Conservation (phyloP, 2,888 invertebrate species). For the Thalpophila matura region DNA sequence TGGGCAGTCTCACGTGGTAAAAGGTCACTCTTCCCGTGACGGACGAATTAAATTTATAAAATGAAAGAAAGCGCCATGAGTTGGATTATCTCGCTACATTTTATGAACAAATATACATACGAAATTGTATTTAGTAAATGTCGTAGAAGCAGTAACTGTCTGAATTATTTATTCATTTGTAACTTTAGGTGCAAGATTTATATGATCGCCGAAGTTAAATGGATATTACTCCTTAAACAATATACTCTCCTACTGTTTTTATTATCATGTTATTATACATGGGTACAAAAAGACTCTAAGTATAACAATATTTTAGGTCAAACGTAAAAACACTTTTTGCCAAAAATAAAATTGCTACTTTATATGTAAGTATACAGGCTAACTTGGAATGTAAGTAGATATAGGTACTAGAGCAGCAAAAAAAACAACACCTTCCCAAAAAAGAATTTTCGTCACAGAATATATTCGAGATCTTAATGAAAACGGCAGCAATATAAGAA, state of each 20-base stretch:
- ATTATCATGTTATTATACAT: background rate
- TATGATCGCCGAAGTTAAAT: background rate
- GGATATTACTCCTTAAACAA: background rate
- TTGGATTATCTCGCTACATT: conserved; percentile 54
- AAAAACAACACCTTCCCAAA: conserved; percentile 23
- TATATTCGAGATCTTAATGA: conserved; percentile 57
- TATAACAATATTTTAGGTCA: too few relatives aligned
- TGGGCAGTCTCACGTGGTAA: conserved; percentile 75
- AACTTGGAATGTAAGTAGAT: background rate
- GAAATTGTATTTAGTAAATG: conserved; percentile 28
- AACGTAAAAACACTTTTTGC: too few relatives aligned
- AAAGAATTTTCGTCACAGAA: conserved; percentile 46
- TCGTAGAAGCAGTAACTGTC: conserved; percentile 18
- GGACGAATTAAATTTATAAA: conserved; percentile 80
- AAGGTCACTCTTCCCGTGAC: conserved; percentile 81
- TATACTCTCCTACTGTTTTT: background rate
- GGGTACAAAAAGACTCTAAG: background rate
- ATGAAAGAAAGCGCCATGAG: conserved; percentile 60
- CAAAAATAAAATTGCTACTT: too few relatives aligned
- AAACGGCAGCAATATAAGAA: conserved; percentile 64
- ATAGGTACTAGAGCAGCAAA: background rate
- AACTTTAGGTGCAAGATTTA: conserved; percentile 13
- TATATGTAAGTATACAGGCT: too few relatives aligned
- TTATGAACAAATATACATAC: conserved; percentile 36
- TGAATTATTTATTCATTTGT: conserved; percentile 25